These are phyloP conservation scores for Octonoba sinensis DNA, from an alignment of 2,888 invertebrate genomes.

Conservation along the genomic window DNA sequence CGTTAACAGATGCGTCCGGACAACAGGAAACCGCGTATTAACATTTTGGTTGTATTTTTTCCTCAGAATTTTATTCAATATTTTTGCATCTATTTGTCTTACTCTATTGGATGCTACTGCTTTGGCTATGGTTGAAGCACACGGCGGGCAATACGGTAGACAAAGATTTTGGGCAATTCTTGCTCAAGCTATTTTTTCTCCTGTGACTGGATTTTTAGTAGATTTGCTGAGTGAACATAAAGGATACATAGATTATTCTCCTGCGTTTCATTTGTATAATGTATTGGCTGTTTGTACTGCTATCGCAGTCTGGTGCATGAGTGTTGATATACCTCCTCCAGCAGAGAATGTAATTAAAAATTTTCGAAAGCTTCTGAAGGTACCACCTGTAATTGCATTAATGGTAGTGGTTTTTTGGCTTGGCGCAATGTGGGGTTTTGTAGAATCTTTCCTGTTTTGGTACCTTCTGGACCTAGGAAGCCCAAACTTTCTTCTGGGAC, in stretches of 20 bases:
- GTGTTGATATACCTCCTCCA: conserved; percentile 81
- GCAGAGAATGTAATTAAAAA: conserved; percentile 84
- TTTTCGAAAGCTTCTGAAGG: conserved; percentile 81
- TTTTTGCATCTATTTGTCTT: conserved; percentile 86
- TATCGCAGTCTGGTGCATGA: conserved; percentile 82
- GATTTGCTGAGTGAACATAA: conserved; percentile 65
- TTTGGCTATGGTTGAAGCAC: conserved; percentile 85
- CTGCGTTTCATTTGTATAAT: conserved; percentile 89
- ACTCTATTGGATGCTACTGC: conserved; percentile 91
- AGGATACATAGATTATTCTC: conserved; percentile 86
- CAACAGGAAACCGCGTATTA: conserved; percentile 67
- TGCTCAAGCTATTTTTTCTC: conserved; percentile 70
- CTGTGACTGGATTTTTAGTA: conserved; percentile 67
- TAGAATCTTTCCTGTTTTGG: conserved; percentile 88
- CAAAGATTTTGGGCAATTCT: conserved; percentile 72
- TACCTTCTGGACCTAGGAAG: conserved; percentile 84
- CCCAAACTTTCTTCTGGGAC: conserved; percentile 84
- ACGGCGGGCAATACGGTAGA: conserved; percentile 73
- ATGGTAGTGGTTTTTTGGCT: conserved; percentile 84
- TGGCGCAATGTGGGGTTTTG: conserved; percentile 90
- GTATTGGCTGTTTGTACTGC: conserved; percentile 81
- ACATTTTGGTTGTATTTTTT: conserved; percentile 88
- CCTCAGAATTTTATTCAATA: conserved; percentile 83
- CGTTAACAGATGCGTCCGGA: conserved; percentile 49
- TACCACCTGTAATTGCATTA: conserved; percentile 84